phyloP scores from a whole-genome alignment of 2,888 invertebrate genomes.

The Congeria kusceri region DNA sequence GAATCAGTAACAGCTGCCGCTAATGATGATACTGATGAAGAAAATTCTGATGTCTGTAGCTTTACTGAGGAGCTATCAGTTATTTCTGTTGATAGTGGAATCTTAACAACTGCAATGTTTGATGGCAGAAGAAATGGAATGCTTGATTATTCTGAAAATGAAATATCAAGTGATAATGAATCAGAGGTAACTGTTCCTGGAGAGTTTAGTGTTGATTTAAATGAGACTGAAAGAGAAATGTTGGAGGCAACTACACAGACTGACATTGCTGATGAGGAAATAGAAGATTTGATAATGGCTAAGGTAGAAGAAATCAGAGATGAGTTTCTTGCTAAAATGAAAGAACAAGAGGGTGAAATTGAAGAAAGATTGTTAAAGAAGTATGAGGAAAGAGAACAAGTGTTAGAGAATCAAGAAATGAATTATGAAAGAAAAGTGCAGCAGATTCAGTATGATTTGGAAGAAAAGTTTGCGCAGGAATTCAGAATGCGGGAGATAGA shows the following conservation, averaged over 20 bases:
- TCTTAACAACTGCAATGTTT: conserved; percentile 22
- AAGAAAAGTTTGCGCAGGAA: conserved; percentile 71
- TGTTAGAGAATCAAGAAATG: conserved; percentile 45
- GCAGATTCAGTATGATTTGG: conserved; percentile 75
- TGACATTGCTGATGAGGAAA: neutral
- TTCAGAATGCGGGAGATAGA: conserved; percentile 71
- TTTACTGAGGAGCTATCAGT: conserved; percentile 26
- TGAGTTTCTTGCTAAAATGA: conserved; percentile 26
- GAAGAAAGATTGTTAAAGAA: conserved; percentile 39
- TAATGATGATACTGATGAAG: neutral
- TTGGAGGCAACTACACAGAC: neutral
- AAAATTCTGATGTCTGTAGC: neutral
- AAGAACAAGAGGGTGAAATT: conserved; percentile 39
- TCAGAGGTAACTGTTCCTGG: conserved; percentile 8
- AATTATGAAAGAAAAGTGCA: conserved; percentile 62
- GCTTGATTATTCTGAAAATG: neutral
- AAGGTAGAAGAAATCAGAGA: conserved; percentile 7
- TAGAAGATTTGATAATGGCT: neutral
- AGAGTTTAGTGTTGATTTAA: neutral
- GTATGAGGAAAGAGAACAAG: conserved; percentile 45
- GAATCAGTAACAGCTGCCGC: neutral
- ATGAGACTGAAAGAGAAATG: neutral
- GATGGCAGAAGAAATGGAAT: neutral
- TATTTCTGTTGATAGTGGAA: conserved; percentile 35
- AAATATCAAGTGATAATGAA: neutral